Percentiles rank a stretch among this genome's conserved stretches.
phyloP scores from a whole-genome alignment of 1,140 invertebrate species.

The Ceratina calcarata region DNA sequence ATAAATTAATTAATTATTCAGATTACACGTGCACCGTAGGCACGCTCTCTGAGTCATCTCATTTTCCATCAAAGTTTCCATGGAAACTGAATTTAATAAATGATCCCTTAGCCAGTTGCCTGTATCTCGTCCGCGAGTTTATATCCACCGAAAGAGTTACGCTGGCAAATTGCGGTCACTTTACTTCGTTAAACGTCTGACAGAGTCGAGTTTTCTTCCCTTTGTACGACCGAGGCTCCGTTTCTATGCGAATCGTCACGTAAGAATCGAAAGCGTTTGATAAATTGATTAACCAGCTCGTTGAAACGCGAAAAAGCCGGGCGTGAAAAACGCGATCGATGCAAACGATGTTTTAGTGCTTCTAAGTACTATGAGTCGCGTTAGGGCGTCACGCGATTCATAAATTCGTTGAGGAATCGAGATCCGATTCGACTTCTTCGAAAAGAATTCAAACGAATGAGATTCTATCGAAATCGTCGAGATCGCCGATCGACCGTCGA shows the following conservation, averaged over 20 bases:
- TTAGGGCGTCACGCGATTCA: background rate
- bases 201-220: background rate
- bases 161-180: slow-evolving; percentile 22
- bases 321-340: background rate
- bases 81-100: slow-evolving; percentile 10
- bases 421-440: too few species aligned
- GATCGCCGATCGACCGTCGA: too few species aligned
- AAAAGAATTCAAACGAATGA: too few species aligned
- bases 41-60: too few species aligned
- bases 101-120: too few species aligned
- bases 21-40: background rate
- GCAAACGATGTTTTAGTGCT: slow-evolving; percentile 16
- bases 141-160: background rate
- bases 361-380: background rate
- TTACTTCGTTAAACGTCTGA: slow-evolving; percentile 21
- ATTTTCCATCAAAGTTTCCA: background rate
- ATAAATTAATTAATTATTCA: slow-evolving; percentile 32
- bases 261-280: background rate
- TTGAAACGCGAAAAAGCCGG: background rate
- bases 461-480: too few species aligned
- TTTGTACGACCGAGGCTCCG: too few species aligned
- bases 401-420: too few species aligned
- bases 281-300: background rate
- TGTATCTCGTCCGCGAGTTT: slow-evolving; percentile 3
- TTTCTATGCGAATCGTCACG: too few species aligned